A percentile compares a stretch with the other conserved stretches of the same genome.
These are phyloP conservation scores for Casuarius casuarius DNA, from an alignment of 2,113 vertebrate species.

Conservation along the genomic window DNA sequence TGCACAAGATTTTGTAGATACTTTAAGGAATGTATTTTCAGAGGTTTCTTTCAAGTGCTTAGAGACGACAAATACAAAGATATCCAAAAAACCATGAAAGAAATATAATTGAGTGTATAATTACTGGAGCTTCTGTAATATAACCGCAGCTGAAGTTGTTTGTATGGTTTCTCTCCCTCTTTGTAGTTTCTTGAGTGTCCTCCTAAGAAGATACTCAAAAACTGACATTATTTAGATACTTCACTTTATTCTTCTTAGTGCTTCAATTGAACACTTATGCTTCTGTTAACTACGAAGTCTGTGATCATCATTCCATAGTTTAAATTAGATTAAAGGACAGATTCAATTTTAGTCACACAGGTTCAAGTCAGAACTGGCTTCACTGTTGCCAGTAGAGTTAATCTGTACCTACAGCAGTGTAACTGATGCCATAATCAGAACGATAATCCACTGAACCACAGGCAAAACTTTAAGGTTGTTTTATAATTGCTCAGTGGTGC, in stretches of 20 bases:
- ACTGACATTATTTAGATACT: conserved; percentile 1
- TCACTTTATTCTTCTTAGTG: neutral
- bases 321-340: conserved; percentile 6
- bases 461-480: neutral
- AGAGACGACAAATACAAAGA: conserved; percentile 20
- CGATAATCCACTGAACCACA: neutral
- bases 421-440: neutral
- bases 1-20: conserved; percentile 27
- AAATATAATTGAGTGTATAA: conserved; percentile 40
- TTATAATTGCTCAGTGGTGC: neutral
- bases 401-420: neutral
- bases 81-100: neutral
- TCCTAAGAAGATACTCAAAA: conserved; percentile 16
- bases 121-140: conserved; percentile 27
- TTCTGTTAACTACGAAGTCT: neutral
- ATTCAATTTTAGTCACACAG: neutral
- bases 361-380: neutral
- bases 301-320: neutral
- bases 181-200: neutral
- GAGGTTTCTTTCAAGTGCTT: conserved; percentile 40
- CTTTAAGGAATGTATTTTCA: conserved; percentile 24
- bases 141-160: neutral
- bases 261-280: neutral
- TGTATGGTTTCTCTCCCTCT: conserved; percentile 1
- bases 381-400: neutral